Percentiles rank a stretch among this genome's conserved stretches.
phyloP scores from a whole-genome alignment of 2,113 vertebrate species.

The Menidia beryllina region DNA sequence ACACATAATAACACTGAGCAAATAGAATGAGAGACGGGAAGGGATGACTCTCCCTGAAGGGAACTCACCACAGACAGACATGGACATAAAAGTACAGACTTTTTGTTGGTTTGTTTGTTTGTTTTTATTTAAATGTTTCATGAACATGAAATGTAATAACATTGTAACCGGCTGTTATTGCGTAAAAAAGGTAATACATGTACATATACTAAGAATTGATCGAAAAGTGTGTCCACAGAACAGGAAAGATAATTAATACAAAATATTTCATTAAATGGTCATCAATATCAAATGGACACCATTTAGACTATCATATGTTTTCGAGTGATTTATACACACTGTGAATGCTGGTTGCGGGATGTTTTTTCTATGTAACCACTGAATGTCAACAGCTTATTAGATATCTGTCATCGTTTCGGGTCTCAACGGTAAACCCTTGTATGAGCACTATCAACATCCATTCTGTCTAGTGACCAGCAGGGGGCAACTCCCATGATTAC shows the following conservation, averaged over 20 bases:
- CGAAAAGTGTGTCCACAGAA: not conserved
- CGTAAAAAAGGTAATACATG: not conserved
- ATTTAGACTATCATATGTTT: not conserved
- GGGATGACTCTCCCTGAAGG: no score
- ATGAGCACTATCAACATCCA: not conserved
- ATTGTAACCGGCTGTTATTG: no score
- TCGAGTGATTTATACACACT: constrained; percentile 1
- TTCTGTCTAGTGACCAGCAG: no score
- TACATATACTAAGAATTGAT: not conserved
- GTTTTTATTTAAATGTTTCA: no score
- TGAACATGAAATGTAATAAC: no score
- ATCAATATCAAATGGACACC: not conserved
- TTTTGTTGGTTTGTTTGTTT: no score
- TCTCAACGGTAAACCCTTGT: not conserved
- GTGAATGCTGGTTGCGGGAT: not conserved
- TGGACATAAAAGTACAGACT: no score
- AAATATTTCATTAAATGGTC: not conserved
- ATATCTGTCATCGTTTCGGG: not conserved
- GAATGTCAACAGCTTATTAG: not conserved
- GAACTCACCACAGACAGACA: no score
- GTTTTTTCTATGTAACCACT: not conserved
- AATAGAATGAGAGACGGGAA: no score
- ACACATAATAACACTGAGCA: not conserved
- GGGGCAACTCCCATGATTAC: no score
- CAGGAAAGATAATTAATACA: not conserved